Percentiles rank a stretch among this genome's conserved stretches.
These are phyloP conservation scores for Agrotis puta DNA, from an alignment of 2,888 invertebrate species.

Conservation along the genomic window DNA sequence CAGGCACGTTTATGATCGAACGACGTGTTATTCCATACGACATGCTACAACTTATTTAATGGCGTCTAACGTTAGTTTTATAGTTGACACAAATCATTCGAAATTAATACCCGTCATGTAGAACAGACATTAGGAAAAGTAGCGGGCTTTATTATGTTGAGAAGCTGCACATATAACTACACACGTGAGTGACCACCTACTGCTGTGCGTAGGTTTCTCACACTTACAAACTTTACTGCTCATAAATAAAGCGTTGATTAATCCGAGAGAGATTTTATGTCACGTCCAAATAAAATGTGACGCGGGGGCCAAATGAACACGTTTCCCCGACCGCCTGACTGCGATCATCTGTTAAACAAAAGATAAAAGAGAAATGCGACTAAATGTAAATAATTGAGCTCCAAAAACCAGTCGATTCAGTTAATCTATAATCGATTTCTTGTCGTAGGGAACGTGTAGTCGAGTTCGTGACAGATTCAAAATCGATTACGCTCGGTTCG, in stretches of 20 bases:
- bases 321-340: slow-evolving; percentile 30
- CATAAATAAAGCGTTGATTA: slow-evolving; percentile 57
- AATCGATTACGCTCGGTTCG: slow-evolving; percentile 81
- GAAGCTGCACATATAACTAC: slow-evolving; percentile 40
- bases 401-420: slow-evolving; percentile 66
- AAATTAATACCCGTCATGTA: slow-evolving; percentile 62
- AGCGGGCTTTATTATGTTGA: slow-evolving; percentile 50
- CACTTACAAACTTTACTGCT: slow-evolving; percentile 51
- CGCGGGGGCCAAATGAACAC: slow-evolving; percentile 55
- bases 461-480: slow-evolving; percentile 78
- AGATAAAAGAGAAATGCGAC: slow-evolving; percentile 59
- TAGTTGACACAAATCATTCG: slow-evolving; percentile 53
- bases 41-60: slow-evolving; percentile 58
- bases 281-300: slow-evolving; percentile 51
- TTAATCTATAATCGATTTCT: slow-evolving; percentile 74
- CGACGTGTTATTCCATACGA: slow-evolving; percentile 67
- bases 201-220: slow-evolving; percentile 49
- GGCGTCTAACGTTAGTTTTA: slow-evolving; percentile 53
- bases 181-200: slow-evolving; percentile 56
- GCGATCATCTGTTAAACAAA: slow-evolving; percentile 56
- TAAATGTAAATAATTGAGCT: slow-evolving; percentile 68
- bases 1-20: slow-evolving; percentile 73
- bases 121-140: slow-evolving; percentile 55
- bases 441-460: slow-evolving; percentile 72
- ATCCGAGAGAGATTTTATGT: slow-evolving; percentile 51